Evolutionary conservation across 2,888 invertebrate genomes (phyloP), one percentile per base, ranked within the genome.

Genomic region (Amphimallon solstitiale): DNA sequence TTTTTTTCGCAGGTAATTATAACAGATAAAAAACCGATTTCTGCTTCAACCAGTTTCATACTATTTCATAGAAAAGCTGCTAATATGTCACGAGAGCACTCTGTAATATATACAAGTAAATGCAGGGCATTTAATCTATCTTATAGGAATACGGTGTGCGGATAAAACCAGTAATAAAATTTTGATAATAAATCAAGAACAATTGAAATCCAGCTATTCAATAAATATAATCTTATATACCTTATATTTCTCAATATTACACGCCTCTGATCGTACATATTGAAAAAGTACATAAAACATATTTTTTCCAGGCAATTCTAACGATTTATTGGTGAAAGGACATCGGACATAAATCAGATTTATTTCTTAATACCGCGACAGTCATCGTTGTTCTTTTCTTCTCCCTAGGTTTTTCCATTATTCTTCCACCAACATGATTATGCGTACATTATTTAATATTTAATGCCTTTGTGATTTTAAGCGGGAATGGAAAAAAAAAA

Each of bases 311-410:
- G 48, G 21, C 23, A 48, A 12, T 34, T 21, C 34, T 15, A 3
- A 14, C 12, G 51, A 51, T 51, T 51, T 51, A 51, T 51, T 34
- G 51, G 17, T 17, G 15, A 35, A 34, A 9, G 29, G 17, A 14
- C 19, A 15, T 15, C 12, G 51, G 15, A 34, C 14, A 51, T 51
- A 51, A 34, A 51, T 51, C 51, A 51, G 51, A 51, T 51, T 51
- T 35, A 51, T 51, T 51, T 14, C 51, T 51, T 51, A 51, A 51
- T 35, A 34, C 10, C 14, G 10, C 40, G 12, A 10, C 10, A 40
- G 40, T 40, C 14, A 15, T 6, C 40, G 6, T 15, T 14, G 12
- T 12, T 40, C 14, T n/a, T 2, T 40, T 14, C 14, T 2, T 15
- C n/a, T 14, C 35, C 12, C 29, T 3, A 34, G 6, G 12, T 29